Base-by-base conservation (phyloP, 1,140 invertebrate species). In the Parasteatoda tepidariorum region DNA sequence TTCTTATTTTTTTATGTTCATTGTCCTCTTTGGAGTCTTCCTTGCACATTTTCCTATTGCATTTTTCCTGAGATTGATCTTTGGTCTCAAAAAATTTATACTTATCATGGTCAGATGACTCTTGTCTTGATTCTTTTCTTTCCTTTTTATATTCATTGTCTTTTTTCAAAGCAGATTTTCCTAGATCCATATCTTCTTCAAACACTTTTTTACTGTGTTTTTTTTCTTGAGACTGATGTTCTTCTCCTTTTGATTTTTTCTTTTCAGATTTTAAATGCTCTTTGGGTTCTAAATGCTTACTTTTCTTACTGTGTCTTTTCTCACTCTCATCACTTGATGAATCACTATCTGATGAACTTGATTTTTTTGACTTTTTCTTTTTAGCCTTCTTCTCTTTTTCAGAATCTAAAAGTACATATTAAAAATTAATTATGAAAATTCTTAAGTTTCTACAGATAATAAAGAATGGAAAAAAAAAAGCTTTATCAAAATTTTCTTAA, bases 291-390 rank as follows among this genome's bases (percentile, higher is more conserved):
- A 3, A 48, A 61, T 28, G 18, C 31, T 71, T 71, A 3, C 57
- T 41, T 48, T 70, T 54, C 30, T 57, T 73, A 33, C 15, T 57
- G 5, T 11, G 55, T 34, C 24, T 57, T 15, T 33, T 30, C 7
- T 11, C 30, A 33, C 18, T 59, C 18, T 59, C 61, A 33, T 55
- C 55, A 54, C 74, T 78, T 15, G 74, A 79, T 57, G 64, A 33
- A 0, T 79, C 38, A 54, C 61, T 78, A 30, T 59, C 38, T 31
- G 54, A 48, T 13, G 73, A 75, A 54, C 61, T 78, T 7, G 59
- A 66, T 66, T 41, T 26, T 26, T 78, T 64, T 28, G 31, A n/a
- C n/a, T 75, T 33, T 75, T 13, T 38, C 6, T 66, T 64, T 22
- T 41, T 75, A 7, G 61, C 34, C 31, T 62, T 78, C 31, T 41